Conservation (phyloP, 1,140 invertebrate genomes). For the Bemisia tabaci region DNA sequence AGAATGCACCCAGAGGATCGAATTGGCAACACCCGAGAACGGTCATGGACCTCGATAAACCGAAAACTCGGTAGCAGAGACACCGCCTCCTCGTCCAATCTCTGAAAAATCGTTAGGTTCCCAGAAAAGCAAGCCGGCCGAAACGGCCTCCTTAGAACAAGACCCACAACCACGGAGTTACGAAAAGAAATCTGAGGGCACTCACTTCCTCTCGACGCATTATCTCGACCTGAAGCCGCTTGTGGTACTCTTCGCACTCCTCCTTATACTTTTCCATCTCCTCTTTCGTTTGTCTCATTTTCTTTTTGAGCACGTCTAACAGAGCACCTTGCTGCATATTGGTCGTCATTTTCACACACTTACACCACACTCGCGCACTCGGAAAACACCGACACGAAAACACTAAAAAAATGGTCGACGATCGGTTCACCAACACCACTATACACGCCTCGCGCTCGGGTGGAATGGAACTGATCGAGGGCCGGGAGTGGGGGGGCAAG, state of each 20-base stretch:
- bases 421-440: neutral
- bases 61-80: too few relatives aligned
- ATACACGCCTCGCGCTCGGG: slow-evolving; percentile 6
- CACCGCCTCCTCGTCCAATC: too few relatives aligned
- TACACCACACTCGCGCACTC: neutral
- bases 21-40: neutral
- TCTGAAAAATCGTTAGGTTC: too few relatives aligned
- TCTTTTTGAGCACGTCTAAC: slow-evolving; percentile 94
- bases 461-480: neutral
- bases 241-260: slow-evolving; percentile 82
- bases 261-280: slow-evolving; percentile 97
- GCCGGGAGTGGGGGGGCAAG: neutral
- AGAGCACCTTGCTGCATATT: slow-evolving; percentile 75
- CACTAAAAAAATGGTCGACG: slow-evolving; percentile 3
- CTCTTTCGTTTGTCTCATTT: slow-evolving; percentile 96
- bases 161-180: too few relatives aligned
- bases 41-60: neutral
- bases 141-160: too few relatives aligned
- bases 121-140: too few relatives aligned
- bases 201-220: slow-evolving; percentile 92
- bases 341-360: slow-evolving; percentile 53
- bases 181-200: too few relatives aligned
- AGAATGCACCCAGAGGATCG: too few relatives aligned
- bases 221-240: slow-evolving; percentile 76
- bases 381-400: slow-evolving; percentile 8